A percentile compares a stretch with the other conserved stretches of the same genome.
Evolutionary conservation across 2,113 vertebrate genomes (phyloP).

Genomic region (Thalassarche chlororhynchos): DNA sequence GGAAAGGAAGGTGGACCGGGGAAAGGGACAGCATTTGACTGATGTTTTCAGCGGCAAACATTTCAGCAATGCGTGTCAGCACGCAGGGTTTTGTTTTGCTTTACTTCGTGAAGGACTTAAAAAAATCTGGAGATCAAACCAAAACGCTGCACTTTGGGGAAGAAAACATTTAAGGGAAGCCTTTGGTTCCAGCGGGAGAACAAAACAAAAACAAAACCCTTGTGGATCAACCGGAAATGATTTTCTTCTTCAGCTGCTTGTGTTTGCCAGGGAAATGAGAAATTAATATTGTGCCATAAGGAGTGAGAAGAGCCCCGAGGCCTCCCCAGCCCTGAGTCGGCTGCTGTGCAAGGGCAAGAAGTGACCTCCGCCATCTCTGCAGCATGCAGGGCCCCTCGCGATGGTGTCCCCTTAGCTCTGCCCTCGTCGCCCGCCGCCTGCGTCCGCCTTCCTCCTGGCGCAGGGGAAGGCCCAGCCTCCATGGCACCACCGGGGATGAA

Average conservation of each 20-base stretch:
- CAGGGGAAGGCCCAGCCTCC: neutral
- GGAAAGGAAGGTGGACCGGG: neutral
- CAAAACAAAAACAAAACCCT: neutral
- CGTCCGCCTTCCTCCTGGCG: accelerated
- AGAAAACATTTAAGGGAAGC: neutral
- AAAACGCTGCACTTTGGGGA: accelerated
- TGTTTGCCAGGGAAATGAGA: neutral
- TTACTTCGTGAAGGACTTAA: neutral
- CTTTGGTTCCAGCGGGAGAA: neutral
- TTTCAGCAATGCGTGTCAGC: neutral
- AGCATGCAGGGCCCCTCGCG: accelerated
- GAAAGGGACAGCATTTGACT: neutral
- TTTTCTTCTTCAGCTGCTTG: neutral
- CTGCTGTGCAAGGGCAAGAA: accelerated
- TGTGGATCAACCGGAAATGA: neutral
- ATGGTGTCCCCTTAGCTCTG: neutral
- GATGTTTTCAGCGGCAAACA: neutral
- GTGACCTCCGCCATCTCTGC: neutral
- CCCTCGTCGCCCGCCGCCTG: neutral
- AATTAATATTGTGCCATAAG: neutral
- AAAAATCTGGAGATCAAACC: neutral
- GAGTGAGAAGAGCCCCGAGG: neutral
- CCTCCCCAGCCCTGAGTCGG: neutral
- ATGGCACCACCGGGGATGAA: neutral
- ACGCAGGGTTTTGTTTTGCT: accelerated